A percentile compares a stretch with the other conserved stretches of the same genome.
Evolutionary conservation across 2,113 vertebrate species (phyloP).

Genomic region (Penelope pileata): DNA sequence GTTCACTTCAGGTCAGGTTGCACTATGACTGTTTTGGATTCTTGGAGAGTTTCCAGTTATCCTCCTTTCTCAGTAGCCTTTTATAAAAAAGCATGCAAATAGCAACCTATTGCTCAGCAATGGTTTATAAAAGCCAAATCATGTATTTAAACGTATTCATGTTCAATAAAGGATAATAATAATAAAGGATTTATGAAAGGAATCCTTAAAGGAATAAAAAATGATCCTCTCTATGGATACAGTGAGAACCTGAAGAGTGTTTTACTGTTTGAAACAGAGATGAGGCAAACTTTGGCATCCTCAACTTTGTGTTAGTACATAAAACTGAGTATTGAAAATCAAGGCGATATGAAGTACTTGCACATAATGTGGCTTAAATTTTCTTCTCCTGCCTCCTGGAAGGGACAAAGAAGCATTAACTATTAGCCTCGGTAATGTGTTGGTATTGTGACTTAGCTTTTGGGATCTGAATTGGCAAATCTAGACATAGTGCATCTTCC

Average conservation of each 20-base stretch:
- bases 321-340: not conserved
- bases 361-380: not conserved
- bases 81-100: not conserved
- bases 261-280: not conserved
- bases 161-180: not conserved
- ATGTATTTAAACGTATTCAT: not conserved
- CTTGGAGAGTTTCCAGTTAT: not conserved
- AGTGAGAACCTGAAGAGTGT: not conserved
- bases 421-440: not conserved
- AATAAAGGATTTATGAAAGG: not conserved
- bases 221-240: not conserved
- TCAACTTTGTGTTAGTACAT: not conserved
- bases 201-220: not conserved
- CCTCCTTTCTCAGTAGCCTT: not conserved
- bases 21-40: not conserved
- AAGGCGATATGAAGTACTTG: not conserved
- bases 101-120: not conserved
- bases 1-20: not conserved
- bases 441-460: not conserved
- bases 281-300: rapidly evolving
- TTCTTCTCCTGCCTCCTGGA: not conserved
- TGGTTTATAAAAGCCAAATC: not conserved
- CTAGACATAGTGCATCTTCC: not conserved
- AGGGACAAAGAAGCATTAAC: not conserved
- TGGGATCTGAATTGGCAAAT: not conserved